Evolutionary conservation across 2,113 vertebrate species (phyloP).

Genomic region (Lonchura striata): DNA sequence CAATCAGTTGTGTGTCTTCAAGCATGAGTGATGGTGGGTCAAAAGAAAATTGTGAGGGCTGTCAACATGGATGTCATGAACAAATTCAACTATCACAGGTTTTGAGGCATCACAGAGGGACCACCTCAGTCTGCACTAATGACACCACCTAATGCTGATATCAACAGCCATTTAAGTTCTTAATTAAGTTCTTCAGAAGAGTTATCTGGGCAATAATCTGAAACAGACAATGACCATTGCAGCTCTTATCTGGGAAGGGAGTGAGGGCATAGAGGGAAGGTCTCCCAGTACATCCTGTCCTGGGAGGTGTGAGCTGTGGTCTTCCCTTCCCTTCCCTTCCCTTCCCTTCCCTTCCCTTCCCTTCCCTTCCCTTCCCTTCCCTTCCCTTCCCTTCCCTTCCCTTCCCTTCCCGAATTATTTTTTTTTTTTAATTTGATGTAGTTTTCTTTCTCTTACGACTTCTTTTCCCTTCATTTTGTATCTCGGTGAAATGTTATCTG

Average conservation of each 20-base stretch:
- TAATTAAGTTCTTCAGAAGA: not conserved
- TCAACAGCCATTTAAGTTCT: not conserved
- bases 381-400: no score
- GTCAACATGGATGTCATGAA: not conserved
- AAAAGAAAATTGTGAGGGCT: not conserved
- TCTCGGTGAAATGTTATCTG: not conserved
- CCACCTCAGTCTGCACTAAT: not conserved
- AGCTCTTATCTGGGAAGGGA: not conserved
- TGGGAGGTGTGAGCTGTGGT: rapidly evolving
- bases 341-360: not conserved
- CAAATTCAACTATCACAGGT: not conserved
- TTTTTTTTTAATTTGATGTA: not conserved
- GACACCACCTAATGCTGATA: not conserved
- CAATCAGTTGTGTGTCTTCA: not conserved
- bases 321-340: not conserved
- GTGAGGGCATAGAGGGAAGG: not conserved
- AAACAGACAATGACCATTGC: not conserved
- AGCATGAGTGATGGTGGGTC: not conserved
- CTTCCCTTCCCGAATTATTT: no score
- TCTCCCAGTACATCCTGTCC: not conserved
- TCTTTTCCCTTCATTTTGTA: not conserved
- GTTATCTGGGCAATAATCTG: not conserved
- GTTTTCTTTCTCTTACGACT: not conserved
- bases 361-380: not conserved
- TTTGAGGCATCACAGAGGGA: not conserved